Conservation (phyloP, 1,140 invertebrate species). For the Gryon sp. region DNA sequence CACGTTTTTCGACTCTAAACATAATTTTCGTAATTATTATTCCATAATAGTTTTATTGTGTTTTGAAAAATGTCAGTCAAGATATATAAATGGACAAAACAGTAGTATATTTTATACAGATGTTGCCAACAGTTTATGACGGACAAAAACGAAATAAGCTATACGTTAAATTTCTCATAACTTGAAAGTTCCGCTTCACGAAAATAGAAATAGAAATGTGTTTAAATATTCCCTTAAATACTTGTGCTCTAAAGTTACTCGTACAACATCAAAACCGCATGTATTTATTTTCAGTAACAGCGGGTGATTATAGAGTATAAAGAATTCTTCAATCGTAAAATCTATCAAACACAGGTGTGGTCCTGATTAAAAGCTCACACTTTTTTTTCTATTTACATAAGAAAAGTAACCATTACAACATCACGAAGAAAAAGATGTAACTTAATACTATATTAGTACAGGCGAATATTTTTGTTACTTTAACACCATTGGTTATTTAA, state of each 20-base stretch:
- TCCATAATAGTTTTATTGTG: too few species aligned
- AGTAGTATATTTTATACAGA: too few species aligned
- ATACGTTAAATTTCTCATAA: not conserved
- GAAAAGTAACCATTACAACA: constrained; percentile 44
- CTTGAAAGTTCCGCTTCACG: not conserved
- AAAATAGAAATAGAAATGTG: not conserved
- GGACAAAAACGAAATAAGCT: too few species aligned
- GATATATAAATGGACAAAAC: too few species aligned
- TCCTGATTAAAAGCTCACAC: constrained; percentile 25
- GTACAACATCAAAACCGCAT: not conserved
- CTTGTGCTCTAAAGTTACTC: not conserved
- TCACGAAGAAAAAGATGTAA: constrained; percentile 24
- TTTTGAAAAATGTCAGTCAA: too few species aligned
- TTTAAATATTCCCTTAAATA: constrained; percentile 2
- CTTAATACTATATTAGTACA: constrained; percentile 41
- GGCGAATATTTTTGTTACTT: constrained; percentile 18
- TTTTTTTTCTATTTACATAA: constrained; percentile 41
- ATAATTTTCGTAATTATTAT: too few species aligned
- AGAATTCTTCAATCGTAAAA: constrained; percentile 43
- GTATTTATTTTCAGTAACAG: constrained; percentile 34
- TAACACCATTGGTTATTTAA: constrained; percentile 28
- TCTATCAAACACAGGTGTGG: constrained; percentile 35
- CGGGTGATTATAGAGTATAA: constrained; percentile 22
- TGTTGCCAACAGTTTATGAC: too few species aligned
- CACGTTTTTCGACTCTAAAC: too few species aligned